Percentiles rank a stretch among this genome's conserved stretches.
These are phyloP conservation scores for Thamnophis elegans DNA, from an alignment of 2,797 vertebrate species.

Conservation along the genomic window DNA sequence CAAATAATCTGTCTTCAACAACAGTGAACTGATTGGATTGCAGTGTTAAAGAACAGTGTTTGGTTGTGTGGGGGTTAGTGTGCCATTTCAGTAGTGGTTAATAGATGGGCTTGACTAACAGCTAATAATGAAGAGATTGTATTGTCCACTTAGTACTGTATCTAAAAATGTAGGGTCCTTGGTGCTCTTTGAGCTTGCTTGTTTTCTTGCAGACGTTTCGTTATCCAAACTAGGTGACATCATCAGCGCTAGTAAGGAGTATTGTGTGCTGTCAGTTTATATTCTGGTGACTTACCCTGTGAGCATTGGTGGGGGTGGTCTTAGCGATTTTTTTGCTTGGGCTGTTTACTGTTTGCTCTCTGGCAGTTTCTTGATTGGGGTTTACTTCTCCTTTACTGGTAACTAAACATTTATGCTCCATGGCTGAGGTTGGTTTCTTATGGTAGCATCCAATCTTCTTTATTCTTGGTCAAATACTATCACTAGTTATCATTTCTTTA, in stretches of 20 bases:
- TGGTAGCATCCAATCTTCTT: background rate
- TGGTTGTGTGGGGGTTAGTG: background rate
- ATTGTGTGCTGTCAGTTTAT: no score
- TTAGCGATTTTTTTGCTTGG: background rate
- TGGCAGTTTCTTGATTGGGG: background rate
- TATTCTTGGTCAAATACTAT: background rate
- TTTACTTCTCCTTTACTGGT: background rate
- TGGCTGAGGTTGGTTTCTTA: background rate
- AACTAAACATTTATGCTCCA: background rate
- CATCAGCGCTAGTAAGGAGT: no score
- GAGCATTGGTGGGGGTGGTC: no score
- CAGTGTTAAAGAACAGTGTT: background rate
- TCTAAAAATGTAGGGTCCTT: background rate
- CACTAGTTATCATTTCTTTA: background rate
- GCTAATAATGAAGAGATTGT: background rate
- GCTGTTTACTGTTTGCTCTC: background rate
- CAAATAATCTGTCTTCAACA: background rate
- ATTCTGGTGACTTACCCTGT: no score
- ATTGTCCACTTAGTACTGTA: background rate
- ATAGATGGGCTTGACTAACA: background rate
- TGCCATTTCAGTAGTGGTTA: background rate
- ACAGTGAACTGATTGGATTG: background rate
- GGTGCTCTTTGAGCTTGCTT: background rate
- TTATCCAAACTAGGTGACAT: no score
- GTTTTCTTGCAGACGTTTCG: background rate